A percentile compares a stretch with the other conserved stretches of the same genome.
Evolutionary conservation across 2,888 invertebrate genomes (phyloP).

Genomic region (Temnothorax ravouxi): DNA sequence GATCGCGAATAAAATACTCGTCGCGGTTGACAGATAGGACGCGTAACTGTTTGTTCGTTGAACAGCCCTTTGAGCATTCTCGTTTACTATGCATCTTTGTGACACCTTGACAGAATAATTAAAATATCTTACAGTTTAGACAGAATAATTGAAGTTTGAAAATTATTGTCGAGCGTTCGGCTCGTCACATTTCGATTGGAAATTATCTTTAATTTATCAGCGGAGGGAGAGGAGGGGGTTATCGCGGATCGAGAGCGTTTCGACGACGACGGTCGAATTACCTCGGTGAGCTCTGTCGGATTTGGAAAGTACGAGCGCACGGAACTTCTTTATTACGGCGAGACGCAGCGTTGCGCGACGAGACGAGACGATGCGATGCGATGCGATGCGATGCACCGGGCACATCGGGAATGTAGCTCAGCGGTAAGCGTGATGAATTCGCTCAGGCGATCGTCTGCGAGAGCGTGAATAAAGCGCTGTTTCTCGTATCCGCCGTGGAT

Average conservation of each 20-base stretch:
- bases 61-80: background rate
- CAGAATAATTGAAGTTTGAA: background rate
- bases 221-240: background rate
- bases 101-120: background rate
- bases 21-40: background rate
- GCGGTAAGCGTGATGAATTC: conserved; percentile 57
- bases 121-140: background rate
- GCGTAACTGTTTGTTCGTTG: background rate
- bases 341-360: conserved; percentile 20
- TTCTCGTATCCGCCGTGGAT: conserved; percentile 47
- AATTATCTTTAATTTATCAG: background rate
- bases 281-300: background rate
- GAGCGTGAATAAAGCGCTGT: conserved; percentile 79
- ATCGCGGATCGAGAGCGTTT: conserved; percentile 18
- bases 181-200: background rate
- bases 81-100: background rate
- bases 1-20: conserved; percentile 26
- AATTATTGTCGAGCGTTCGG: background rate
- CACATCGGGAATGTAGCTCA: conserved; percentile 65
- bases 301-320: conserved; percentile 2
- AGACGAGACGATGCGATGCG: background rate
- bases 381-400: conserved; percentile 1
- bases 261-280: background rate
- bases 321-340: background rate
- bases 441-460: conserved; percentile 75